A percentile compares a stretch with the other conserved stretches of the same genome.
phyloP scores from a whole-genome alignment of 2,113 vertebrate species.

The Mirza zaza region DNA sequence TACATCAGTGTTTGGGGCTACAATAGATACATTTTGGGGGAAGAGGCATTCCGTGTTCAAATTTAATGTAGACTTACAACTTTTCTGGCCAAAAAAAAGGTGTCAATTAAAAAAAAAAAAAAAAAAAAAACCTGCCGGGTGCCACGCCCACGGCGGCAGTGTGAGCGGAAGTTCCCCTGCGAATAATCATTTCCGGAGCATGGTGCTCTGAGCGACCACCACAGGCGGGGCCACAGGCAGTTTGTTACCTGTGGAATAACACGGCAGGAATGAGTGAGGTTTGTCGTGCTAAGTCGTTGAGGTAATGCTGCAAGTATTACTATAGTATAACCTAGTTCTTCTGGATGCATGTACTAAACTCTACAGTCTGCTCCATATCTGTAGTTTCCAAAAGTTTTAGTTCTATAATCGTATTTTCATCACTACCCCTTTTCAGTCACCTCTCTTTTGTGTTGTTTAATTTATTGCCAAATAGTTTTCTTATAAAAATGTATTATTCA shows the following conservation, averaged over 20 bases:
- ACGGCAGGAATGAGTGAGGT: neutral
- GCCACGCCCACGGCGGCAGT: too few species aligned
- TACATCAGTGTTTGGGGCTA: neutral
- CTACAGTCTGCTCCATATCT: neutral
- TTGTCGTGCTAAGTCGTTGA: neutral
- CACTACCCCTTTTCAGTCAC: neutral
- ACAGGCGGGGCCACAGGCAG: neutral
- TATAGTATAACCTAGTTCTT: neutral
- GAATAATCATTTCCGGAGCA: neutral
- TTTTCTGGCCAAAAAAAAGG: neutral
- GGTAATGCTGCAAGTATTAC: neutral
- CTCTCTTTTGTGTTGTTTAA: neutral
- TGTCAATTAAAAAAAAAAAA: neutral
- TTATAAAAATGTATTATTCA: neutral
- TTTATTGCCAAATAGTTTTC: neutral
- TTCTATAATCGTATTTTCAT: neutral
- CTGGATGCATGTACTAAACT: neutral
- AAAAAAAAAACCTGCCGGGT: neutral
- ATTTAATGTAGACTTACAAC: neutral
- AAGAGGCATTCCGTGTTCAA: neutral
- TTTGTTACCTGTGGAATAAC: neutral
- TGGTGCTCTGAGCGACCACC: neutral
- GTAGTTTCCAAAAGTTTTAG: neutral
- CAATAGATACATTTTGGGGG: neutral
- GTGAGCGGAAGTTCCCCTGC: neutral